Evolutionary conservation across 2,888 invertebrate genomes (phyloP), one percentile per base, ranked within the genome.

Genomic region (Abrostola triplasia): DNA sequence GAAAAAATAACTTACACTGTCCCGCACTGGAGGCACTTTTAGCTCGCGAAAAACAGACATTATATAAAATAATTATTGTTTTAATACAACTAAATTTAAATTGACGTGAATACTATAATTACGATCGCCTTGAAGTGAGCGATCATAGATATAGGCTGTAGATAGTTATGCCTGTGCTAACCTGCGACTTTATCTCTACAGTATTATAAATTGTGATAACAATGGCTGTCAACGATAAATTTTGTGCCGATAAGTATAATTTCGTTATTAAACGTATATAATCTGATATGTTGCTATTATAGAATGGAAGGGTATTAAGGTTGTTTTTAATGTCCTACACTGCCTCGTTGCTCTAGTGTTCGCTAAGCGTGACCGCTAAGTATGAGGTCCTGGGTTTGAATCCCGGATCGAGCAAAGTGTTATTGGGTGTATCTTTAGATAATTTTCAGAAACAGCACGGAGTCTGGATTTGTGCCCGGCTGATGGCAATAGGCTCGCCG

Each of bases 71-170:
- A 79, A 72, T 63, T 47, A 68, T 51, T 67, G 51, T 54, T 57
- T 62, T 63, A 70, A 67, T 69, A 60, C 60, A 57, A 73, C 52
- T 57, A 6, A 62, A 36, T 59, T 62, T 50, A 59, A 53, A 76
- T 52, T 63, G 59, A 80, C 78, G 72, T 80, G 64, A 68, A 75
- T 68, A 73, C 66, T 65, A 81, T 79, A 64, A 78, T 71, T 64
- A 47, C 57, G 71, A 84, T 73, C 68, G 83, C 67, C 84, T 85
- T 88, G 87, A 90, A 88, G 85, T 91, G 85, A 88, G 88, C 83
- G 84, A 84, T 86, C 52, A 61, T 47, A 67, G 64, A 64, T 71
- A 76, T 51, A 67, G 80, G 80, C 57, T 63, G 61, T 63, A 52
- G 69, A 69, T 79, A 75, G 68, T 63, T 59, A 68, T 54, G 63